These are phyloP conservation scores for Zosterops pallidus DNA, from an alignment of 2,113 vertebrate genomes.

Conservation along the genomic window DNA sequence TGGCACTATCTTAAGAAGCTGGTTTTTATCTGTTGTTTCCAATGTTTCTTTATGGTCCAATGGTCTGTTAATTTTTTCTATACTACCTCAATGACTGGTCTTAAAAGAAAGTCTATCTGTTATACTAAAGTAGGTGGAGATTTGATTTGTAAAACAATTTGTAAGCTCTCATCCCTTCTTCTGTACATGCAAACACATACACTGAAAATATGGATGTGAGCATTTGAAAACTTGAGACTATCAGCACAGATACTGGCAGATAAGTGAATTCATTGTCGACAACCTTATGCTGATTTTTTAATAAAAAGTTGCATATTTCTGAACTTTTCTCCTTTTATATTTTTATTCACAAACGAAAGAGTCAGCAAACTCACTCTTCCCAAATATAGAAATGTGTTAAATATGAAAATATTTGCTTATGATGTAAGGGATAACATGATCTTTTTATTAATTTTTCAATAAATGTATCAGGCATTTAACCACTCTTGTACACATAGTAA, in stretches of 20 bases:
- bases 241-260: not conserved
- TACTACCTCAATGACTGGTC: not conserved
- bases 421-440: not conserved
- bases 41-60: not conserved
- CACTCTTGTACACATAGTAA: not conserved
- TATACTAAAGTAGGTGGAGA: not conserved
- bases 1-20: not conserved
- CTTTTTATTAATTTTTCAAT: not conserved
- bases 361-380: not conserved
- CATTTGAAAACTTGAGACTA: not conserved
- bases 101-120: not conserved
- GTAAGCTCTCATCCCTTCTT: not conserved
- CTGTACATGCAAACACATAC: accelerated
- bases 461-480: not conserved
- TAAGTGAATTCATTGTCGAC: not conserved
- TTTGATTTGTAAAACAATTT: not conserved
- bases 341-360: not conserved
- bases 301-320: not conserved
- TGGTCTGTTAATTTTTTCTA: not conserved
- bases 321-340: not conserved
- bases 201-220: not conserved
- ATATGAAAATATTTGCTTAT: not conserved
- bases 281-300: not conserved
- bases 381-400: not conserved
- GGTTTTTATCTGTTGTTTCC: not conserved